Conservation (phyloP, 2,888 invertebrate species). For the Stenurella melanura region DNA sequence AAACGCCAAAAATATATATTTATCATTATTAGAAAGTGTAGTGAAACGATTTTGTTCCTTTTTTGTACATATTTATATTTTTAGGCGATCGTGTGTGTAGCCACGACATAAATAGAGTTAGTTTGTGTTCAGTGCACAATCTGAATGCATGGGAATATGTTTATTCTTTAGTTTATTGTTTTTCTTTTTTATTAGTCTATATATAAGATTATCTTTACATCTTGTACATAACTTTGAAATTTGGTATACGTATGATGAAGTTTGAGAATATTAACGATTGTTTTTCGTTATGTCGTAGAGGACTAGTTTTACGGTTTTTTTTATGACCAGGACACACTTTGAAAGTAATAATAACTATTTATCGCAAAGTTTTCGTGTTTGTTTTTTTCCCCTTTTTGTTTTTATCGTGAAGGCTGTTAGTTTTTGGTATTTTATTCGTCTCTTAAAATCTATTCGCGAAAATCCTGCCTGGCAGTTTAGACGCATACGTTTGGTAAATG, state of each 20-base stretch:
- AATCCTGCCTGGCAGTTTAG: constrained; percentile 47
- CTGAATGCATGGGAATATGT: constrained; percentile 58
- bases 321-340: constrained; percentile 59
- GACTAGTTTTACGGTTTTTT: constrained; percentile 56
- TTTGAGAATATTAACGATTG: constrained; percentile 72
- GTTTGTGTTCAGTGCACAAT: constrained; percentile 56
- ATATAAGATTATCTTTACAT: constrained; percentile 47
- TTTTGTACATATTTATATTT: constrained; percentile 71
- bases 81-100: constrained; percentile 57
- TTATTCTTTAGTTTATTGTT: constrained; percentile 67
- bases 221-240: constrained; percentile 68
- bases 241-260: constrained; percentile 74
- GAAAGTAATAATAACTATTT: constrained; percentile 41
- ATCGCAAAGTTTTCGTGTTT: constrained; percentile 33
- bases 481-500: too few species aligned
- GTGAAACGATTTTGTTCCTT: constrained; percentile 73
- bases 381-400: too few species aligned
- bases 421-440: constrained; percentile 46
- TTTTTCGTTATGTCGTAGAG: constrained; percentile 69
- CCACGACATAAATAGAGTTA: constrained; percentile 54
- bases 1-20: constrained; percentile 73
- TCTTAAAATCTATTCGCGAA: constrained; percentile 45
- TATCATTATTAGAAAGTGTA: constrained; percentile 69
- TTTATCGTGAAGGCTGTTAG: constrained; percentile 42
- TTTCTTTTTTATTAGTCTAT: constrained; percentile 58